Evolutionary conservation across 2,888 invertebrate species (phyloP).

Genomic region (Diloba caeruleocephala): DNA sequence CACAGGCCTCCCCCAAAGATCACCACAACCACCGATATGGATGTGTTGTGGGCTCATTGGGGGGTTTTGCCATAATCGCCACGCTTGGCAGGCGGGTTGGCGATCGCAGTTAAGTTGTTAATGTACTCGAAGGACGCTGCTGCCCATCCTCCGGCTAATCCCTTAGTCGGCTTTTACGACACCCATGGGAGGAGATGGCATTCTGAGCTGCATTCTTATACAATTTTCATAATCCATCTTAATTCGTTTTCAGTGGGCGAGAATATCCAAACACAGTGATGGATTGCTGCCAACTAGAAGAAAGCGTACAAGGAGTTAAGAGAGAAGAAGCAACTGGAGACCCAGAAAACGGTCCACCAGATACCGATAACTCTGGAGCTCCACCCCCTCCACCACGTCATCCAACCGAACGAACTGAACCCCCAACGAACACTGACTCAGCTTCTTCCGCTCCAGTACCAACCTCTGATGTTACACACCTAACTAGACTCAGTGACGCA

Average conservation of each 20-base stretch:
- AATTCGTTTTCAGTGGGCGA: constrained; percentile 91
- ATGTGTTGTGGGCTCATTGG: too few species aligned
- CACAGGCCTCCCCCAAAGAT: too few species aligned
- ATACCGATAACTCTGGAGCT: constrained; percentile 91
- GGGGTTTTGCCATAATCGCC: too few species aligned
- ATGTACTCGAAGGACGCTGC: too few species aligned
- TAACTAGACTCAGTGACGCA: constrained; percentile 80
- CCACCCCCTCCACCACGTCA: constrained; percentile 79
- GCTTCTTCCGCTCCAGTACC: constrained; percentile 81
- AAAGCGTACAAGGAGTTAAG: constrained; percentile 94
- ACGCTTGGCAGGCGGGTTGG: too few species aligned
- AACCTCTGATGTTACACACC: constrained; percentile 81
- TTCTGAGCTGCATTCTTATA: too few species aligned
- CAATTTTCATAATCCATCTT: constrained; percentile 7
- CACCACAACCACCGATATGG: too few species aligned
- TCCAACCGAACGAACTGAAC: constrained; percentile 77
- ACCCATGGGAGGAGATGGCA: too few species aligned
- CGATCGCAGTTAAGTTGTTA: too few species aligned
- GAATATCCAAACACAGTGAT: constrained; percentile 97
- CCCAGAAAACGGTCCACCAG: constrained; percentile 96
- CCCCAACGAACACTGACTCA: constrained; percentile 77
- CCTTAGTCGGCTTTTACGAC: too few species aligned
- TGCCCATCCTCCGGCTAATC: too few species aligned
- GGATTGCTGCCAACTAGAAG: constrained; percentile 98
- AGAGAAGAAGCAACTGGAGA: constrained; percentile 95